Conservation (phyloP, 2,113 vertebrate species). For the Clarias batrachus region DNA sequence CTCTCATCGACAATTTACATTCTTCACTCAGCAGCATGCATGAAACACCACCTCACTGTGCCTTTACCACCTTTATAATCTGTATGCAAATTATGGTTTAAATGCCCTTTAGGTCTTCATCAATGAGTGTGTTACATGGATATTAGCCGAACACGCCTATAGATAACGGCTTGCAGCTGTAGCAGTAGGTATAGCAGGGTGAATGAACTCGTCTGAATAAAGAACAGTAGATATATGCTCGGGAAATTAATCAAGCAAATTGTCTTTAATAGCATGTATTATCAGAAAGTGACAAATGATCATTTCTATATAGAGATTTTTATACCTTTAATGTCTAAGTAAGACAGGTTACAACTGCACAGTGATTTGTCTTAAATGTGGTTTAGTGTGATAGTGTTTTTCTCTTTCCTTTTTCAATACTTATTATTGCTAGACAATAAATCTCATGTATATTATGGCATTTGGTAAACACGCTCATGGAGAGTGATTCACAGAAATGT, state of each 20-base stretch:
- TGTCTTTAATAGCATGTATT: neutral
- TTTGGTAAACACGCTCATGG: neutral
- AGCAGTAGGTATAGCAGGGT: neutral
- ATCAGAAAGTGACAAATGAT: neutral
- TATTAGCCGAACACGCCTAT: neutral
- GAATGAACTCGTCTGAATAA: neutral
- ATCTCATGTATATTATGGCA: neutral
- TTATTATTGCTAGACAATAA: neutral
- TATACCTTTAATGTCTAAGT: neutral
- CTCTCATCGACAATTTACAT: conserved; percentile 51
- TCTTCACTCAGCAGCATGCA: conserved; percentile 52
- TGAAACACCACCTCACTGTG: conserved; percentile 28
- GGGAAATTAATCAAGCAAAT: neutral
- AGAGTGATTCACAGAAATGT: neutral
- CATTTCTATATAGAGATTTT: neutral
- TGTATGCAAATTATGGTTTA: conserved; percentile 58
- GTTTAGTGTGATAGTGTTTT: neutral
- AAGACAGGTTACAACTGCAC: neutral
- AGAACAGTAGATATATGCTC: neutral
- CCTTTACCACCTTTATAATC: conserved; percentile 45
- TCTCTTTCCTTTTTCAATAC: neutral
- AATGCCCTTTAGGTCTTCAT: conserved; percentile 15
- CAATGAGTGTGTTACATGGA: conserved; percentile 19
- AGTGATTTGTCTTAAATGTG: neutral
- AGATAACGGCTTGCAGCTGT: neutral